Evolutionary conservation across 1,140 invertebrate genomes (phyloP), one percentile per base, ranked within the genome.

Genomic region (Bombus consobrinus): DNA sequence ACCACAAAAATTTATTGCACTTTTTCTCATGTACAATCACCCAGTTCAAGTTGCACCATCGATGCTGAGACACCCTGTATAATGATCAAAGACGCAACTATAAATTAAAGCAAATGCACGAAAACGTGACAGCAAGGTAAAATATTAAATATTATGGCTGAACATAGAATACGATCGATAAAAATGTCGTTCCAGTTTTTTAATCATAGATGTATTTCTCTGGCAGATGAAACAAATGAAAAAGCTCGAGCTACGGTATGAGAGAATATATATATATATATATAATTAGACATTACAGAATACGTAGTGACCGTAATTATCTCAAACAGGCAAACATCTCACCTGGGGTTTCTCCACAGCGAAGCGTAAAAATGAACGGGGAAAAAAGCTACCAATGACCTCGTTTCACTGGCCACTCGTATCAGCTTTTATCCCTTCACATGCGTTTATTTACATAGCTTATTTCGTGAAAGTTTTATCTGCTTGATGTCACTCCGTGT

Each of bases 381-480:
- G 18, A 22, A 69, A 75, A 73, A 85, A 81, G 71, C 79, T 57
- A 53, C 84, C 84, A 57, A 85, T 85, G 79, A 74, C 84, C 71
- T 69, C 47, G 53, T 81, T 85, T 47, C 43, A 32, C 69, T 34
- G 83, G 32, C 37, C 66, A 62, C 47, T 74, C 79, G 69, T 74
- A 85, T 75, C 84, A 57, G 62, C 34, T 81, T 85, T 72, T 47
- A 81, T 81, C 77, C 78, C 34, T 34, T 66, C 74, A 25, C 83
- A 34, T 15, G 32, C 28, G 71, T 41, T 85, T 81, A 85, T 85
- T 85, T 85, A 37, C 79, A 81, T 68, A 81, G 59, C 57, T 73
- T 80, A 85, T 80, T 80, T 79, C 43, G 59, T 81, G 81, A 22
- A 81, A 85, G 78, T 74, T 85, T 85, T 81, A 85, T 81, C 47